Evolutionary conservation across 2,888 invertebrate species (phyloP).

Genomic region (Meloe dianella): DNA sequence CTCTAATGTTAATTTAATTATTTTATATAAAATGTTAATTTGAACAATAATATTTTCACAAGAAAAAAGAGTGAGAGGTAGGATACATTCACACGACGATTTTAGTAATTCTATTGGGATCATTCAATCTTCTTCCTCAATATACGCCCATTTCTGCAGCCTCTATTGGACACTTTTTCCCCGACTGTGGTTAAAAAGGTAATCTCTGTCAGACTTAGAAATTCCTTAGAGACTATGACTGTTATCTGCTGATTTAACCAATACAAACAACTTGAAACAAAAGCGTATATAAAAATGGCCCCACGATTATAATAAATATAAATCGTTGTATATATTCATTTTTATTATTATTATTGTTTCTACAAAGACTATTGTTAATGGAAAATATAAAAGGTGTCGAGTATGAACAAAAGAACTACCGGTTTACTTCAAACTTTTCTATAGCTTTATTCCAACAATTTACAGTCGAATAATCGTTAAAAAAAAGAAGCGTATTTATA

Average conservation of each 20-base stretch:
- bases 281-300: neutral
- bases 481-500: too few species aligned
- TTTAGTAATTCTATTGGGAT: slow-evolving; percentile 51
- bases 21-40: slow-evolving; percentile 7
- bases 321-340: neutral
- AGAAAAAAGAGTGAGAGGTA: neutral
- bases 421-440: neutral
- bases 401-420: slow-evolving; percentile 1
- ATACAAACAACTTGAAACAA: slow-evolving; percentile 4
- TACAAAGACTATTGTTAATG: neutral
- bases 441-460: neutral
- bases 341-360: neutral
- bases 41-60: neutral
- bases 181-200: slow-evolving; percentile 59
- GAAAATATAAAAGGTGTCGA: slow-evolving; percentile 1
- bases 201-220: slow-evolving; percentile 58
- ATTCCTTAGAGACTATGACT: slow-evolving; percentile 51
- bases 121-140: slow-evolving; percentile 57
- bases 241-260: slow-evolving; percentile 8
- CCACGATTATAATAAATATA: neutral
- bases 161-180: slow-evolving; percentile 54
- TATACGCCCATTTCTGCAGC: slow-evolving; percentile 52
- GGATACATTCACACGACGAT: slow-evolving; percentile 10
- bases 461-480: neutral
- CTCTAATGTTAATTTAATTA: slow-evolving; percentile 10